Evolutionary conservation across 2,113 vertebrate genomes (phyloP), one percentile per base, ranked within the genome.

Genomic region (Thamnophis sirtalis): DNA sequence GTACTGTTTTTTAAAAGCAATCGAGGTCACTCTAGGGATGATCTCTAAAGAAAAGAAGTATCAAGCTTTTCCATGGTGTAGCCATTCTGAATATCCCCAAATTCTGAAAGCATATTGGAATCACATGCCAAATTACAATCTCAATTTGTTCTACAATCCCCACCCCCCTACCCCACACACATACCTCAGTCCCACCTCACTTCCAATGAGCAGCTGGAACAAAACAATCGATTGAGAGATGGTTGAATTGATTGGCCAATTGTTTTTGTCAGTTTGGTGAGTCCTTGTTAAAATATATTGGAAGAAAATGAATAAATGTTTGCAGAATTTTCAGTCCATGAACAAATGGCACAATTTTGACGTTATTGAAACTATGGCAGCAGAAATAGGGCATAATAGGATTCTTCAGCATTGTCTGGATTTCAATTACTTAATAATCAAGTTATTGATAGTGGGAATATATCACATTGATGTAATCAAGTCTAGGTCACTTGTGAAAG

Each of bases 401-500:
- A 15, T 48, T 84, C 53, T 56, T 19, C 53, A 58, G 19, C 19
- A 51, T 53, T 22, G 0, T 9, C 54, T 15, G 11, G 90, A 53
- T 86, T 87, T 91, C 55, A 86, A 38, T 51, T 56, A 63, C 48
- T 51, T 56, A 56, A 9, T 56, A 24, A 90, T 53, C 48, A 56
- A 85, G 33, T 90, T 33, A 85, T 60, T n/a, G 7, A 84, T 3
- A 48, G 48, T 15, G 22, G 22, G 8, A 49, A 26, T 17, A 28
- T n/a, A 26, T 38, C 50, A 21, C 13, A 21, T n/a, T 58, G 33
- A 22, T 84, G 9, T 63, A 51, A 51, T 86, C 21, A 33, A 63
- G 63, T 51, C 33, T 26, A 54, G 4, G 43, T 5, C 53, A 6
- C 1, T 43, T 0, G 0, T 86, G 43, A 50, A 85, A 38, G 19